Conservation (phyloP, 2,797 vertebrate species). For the Taenioides sp. region DNA sequence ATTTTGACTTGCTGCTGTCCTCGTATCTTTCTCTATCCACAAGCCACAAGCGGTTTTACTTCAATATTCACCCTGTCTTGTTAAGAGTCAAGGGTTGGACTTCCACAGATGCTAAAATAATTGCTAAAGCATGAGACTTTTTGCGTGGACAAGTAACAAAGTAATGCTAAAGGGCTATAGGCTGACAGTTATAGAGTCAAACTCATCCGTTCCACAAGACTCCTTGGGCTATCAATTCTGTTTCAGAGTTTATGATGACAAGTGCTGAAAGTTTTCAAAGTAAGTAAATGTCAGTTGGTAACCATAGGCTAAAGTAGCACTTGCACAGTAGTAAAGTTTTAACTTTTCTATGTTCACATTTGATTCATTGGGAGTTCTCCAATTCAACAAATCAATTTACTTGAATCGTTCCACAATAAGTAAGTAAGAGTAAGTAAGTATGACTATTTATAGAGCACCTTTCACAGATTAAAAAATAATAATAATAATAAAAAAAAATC, state of each 20-base stretch:
- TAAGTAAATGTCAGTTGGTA: conserved; percentile 18
- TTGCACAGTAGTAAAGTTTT: too few species aligned
- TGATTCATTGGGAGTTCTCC: not conserved
- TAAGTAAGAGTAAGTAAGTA: too few species aligned
- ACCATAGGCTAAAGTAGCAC: not conserved
- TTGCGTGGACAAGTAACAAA: conserved; percentile 35
- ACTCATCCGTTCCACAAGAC: conserved; percentile 23
- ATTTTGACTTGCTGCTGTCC: conserved; percentile 45
- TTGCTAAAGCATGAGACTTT: conserved; percentile 31
- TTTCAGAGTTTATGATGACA: conserved; percentile 29
- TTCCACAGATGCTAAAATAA: conserved; percentile 35
- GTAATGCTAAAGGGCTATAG: conserved; percentile 40
- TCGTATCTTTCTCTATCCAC: conserved; percentile 23
- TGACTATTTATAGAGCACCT: too few species aligned
- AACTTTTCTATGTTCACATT: not conserved
- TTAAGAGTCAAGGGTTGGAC: conserved; percentile 32
- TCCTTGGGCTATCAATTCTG: conserved; percentile 29
- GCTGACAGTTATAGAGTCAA: conserved; percentile 52
- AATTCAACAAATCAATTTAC: too few species aligned
- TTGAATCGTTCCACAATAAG: too few species aligned
- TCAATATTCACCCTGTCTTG: conserved; percentile 31
- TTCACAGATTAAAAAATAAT: too few species aligned
- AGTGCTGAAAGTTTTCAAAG: conserved; percentile 27
- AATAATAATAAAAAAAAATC: too few species aligned
- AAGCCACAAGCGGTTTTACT: conserved; percentile 42